A percentile compares a stretch with the other conserved stretches of the same genome.
Evolutionary conservation across 1,140 invertebrate genomes (phyloP).

Genomic region (Onthophagus taurus): DNA sequence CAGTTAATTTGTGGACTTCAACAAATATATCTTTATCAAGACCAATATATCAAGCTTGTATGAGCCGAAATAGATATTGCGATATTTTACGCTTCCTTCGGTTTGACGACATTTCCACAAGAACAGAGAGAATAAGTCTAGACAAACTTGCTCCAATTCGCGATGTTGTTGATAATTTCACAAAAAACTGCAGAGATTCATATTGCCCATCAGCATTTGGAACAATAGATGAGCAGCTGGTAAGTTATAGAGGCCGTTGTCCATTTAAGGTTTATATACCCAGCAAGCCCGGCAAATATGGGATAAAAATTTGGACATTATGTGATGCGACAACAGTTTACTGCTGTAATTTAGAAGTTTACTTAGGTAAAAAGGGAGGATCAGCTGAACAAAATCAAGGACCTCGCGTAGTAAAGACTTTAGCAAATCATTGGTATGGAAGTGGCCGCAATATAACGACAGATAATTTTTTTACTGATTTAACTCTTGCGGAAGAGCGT

Average conservation of each 20-base stretch:
- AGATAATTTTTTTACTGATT: constrained; percentile 11
- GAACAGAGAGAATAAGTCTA: too few relatives aligned
- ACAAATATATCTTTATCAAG: too few relatives aligned
- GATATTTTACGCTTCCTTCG: too few relatives aligned
- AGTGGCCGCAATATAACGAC: constrained; percentile 4
- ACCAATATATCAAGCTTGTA: too few relatives aligned
- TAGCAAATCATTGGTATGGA: neutral
- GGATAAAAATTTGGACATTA: constrained; percentile 32
- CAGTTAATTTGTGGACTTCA: too few relatives aligned
- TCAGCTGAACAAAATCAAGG: constrained; percentile 18
- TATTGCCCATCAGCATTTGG: too few relatives aligned
- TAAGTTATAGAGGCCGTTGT: constrained; percentile 28
- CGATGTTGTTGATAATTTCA: too few relatives aligned
- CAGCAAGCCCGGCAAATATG: constrained; percentile 39
- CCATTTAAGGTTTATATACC: constrained; percentile 36
- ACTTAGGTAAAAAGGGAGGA: constrained; percentile 16
- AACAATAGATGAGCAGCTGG: constrained; percentile 36
- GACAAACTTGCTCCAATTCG: too few relatives aligned
- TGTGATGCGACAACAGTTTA: constrained; percentile 14
- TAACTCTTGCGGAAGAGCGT: neutral
- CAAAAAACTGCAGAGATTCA: too few relatives aligned
- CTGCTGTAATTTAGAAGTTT: constrained; percentile 17
- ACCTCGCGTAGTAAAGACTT: constrained; percentile 15
- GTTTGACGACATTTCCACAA: too few relatives aligned
- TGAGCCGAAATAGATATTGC: too few relatives aligned